Conservation (phyloP, 1,140 invertebrate species). For the Apis laboriosa region DNA sequence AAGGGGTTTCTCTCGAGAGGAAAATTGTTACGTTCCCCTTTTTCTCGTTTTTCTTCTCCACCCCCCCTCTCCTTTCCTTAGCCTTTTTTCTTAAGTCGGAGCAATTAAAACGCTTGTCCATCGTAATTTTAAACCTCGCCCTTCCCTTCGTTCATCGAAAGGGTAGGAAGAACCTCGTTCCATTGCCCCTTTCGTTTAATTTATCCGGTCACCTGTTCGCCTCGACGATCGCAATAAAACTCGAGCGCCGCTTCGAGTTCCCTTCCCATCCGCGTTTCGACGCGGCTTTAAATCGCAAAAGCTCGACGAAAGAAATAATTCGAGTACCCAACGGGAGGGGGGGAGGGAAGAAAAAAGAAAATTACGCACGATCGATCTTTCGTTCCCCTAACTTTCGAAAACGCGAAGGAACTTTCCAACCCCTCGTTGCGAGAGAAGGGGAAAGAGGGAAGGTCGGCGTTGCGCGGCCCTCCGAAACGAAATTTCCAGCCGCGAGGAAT, state of each 20-base stretch:
- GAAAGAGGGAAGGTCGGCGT: no score
- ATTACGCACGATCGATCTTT: no score
- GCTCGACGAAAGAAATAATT: not conserved
- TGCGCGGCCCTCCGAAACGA: not conserved
- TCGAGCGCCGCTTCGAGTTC: not conserved
- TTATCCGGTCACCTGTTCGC: conserved; percentile 27
- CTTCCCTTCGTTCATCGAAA: not conserved
- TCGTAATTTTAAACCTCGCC: conserved; percentile 34
- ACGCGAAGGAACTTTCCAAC: no score
- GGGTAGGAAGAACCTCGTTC: conserved; percentile 14
- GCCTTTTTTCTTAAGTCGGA: conserved; percentile 55
- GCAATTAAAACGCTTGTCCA: conserved; percentile 68
- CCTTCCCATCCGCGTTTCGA: not conserved
- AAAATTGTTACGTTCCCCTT: not conserved
- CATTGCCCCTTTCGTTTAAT: conserved; percentile 12
- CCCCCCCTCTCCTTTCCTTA: not conserved
- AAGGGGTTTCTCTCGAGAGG: not conserved
- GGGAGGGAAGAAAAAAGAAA: no score
- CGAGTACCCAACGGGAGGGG: not conserved
- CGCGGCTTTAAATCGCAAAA: not conserved
- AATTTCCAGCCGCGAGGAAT: conserved; percentile 37
- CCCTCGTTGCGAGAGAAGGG: not conserved
- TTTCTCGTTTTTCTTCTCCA: not conserved
- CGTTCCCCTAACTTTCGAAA: no score
- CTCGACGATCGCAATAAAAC: not conserved